These are phyloP conservation scores for Caenorhabditis afra DNA, from an alignment of 2,888 invertebrate species.

Conservation along the genomic window DNA sequence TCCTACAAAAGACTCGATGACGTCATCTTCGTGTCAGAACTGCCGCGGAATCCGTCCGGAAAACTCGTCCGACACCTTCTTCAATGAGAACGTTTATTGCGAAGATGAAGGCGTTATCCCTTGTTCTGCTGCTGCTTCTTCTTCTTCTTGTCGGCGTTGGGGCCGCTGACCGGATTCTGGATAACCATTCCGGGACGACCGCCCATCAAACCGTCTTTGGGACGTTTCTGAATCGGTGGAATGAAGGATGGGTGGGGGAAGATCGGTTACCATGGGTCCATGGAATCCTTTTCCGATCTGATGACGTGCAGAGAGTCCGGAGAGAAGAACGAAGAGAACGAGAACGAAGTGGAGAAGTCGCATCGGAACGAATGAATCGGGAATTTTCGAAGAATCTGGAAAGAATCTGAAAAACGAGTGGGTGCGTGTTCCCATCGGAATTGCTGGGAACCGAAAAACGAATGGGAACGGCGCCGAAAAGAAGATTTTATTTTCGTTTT, in stretches of 20 bases:
- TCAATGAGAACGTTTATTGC: constrained; percentile 2
- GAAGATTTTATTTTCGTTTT: constrained; percentile 18
- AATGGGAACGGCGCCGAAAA: constrained; percentile 6
- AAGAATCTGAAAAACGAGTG: neutral
- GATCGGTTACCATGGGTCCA: too few species aligned
- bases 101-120: neutral
- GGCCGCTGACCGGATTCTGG: constrained; percentile 9
- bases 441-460: constrained; percentile 3
- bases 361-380: constrained; percentile 13
- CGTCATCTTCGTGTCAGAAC: constrained; percentile 50
- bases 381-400: neutral
- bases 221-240: neutral
- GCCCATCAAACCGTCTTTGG: constrained; percentile 22
- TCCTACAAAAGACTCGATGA: constrained; percentile 66
- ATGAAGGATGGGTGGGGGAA: too few species aligned
- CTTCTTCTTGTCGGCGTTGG: neutral
- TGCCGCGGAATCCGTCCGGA: constrained; percentile 67
- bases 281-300: neutral
- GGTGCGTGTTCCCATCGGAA: neutral
- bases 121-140: constrained; percentile 9
- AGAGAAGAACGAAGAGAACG: neutral
- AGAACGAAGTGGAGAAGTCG: neutral
- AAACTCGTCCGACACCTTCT: constrained; percentile 57
- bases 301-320: neutral
- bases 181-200: constrained; percentile 26